Base-by-base conservation (phyloP, 1,140 invertebrate species). In the Caenorhabditis tropicalis region DNA sequence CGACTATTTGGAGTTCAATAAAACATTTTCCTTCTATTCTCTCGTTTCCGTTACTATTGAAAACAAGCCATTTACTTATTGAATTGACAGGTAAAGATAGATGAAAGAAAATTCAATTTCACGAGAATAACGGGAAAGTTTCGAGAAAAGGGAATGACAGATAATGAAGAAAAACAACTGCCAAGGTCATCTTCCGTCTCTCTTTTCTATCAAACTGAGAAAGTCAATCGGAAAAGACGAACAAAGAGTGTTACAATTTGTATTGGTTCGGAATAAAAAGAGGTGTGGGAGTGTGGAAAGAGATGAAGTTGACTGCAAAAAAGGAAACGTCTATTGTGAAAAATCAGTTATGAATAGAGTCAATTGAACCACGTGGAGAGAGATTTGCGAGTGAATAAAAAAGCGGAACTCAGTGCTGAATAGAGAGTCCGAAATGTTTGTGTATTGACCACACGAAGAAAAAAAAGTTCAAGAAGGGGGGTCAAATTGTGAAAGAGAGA, bases 201-300 rank as follows among this genome's bases (percentile, higher is more conserved):
- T 74, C n/a, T 74, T 24, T 74, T 43, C 21, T n/a, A 46, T 21
- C 65, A 24, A 27, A 43, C 29, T 74, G 53, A 56, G 53, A 74
- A 31, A 74, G 65, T 74, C 4, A 43, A 74, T 74, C 65, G 65
- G n/a, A 43, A 27, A 43, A 74, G 24, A 74, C n/a, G 65, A 46
- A 74, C 65, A 74, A 74, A 74, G 65, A 74, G 36, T 74, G 65
- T 74, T 65, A 74, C 65, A 74, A 43, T 74, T 74, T 74, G 36
- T 33, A 21, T 74, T 43, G 33, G 36, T 10, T 74, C 36, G 65
- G n/a, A 46, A 21, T 74, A 21, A n/a, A 36, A 74, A 43, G 12
- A 12, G 5, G 39, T 43, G 39, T 9, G n/a, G 43, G 43, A 74
- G 21, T 36, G 15, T 21, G 4, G n/a, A 43, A 10, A 74, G 65